A percentile compares a stretch with the other conserved stretches of the same genome.
Conservation (phyloP, 2,888 invertebrate genomes). For the Protula sp. region DNA sequence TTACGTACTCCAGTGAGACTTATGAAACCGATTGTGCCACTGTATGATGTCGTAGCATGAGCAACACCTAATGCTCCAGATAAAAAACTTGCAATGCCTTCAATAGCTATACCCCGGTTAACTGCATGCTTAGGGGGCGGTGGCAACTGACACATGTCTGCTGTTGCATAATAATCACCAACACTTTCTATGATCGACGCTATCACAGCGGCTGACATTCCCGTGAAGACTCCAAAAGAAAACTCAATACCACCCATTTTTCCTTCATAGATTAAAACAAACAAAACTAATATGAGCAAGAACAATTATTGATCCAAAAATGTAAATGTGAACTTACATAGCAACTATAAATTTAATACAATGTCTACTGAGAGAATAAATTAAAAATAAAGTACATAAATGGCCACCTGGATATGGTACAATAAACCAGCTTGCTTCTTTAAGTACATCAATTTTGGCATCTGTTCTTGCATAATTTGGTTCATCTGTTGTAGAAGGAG, state of each 20-base stretch:
- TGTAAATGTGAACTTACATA: background rate
- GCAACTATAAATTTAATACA: background rate
- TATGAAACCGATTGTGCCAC: constrained; percentile 80
- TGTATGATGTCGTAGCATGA: constrained; percentile 79
- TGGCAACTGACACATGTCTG: constrained; percentile 2
- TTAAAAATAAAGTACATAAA: background rate
- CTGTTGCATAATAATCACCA: constrained; percentile 8
- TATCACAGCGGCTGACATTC: constrained; percentile 5
- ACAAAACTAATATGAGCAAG: no score
- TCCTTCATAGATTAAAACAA: no score
- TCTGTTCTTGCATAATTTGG: constrained; percentile 3
- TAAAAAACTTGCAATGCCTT: constrained; percentile 72
- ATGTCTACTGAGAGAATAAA: background rate
- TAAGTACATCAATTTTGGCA: constrained; percentile 2
- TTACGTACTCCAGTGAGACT: constrained; percentile 71
- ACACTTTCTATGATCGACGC: constrained; percentile 8
- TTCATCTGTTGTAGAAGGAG: no score
- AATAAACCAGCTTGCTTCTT: constrained; percentile 1
- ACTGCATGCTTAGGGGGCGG: constrained; percentile 11
- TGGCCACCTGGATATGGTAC: constrained; percentile 4
- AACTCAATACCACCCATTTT: constrained; percentile 7
- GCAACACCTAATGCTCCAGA: constrained; percentile 79
- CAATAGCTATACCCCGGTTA: constrained; percentile 58
- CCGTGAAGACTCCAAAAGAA: constrained; percentile 3
- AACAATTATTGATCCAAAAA: no score